Conservation (phyloP, 2,888 invertebrate species). For the Adineta ricciae region DNA sequence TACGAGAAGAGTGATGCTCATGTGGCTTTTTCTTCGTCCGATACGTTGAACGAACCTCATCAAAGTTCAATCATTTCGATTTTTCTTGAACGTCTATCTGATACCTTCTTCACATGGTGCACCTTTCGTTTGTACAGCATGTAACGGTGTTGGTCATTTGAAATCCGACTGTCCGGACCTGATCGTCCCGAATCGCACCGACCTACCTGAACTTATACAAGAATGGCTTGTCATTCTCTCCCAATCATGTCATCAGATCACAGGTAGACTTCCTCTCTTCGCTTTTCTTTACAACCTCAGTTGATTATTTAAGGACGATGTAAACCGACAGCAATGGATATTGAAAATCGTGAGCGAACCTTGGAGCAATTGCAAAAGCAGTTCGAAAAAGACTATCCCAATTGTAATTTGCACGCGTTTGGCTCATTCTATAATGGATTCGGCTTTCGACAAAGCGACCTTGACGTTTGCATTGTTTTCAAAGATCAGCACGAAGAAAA, state of each 20-base stretch:
- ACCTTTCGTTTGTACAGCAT: too few species aligned
- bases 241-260: constrained; percentile 44
- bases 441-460: constrained; percentile 55
- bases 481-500: constrained; percentile 36
- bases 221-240: constrained; percentile 43
- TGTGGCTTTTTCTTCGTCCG: too few species aligned
- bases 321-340: constrained; percentile 20
- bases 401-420: constrained; percentile 53
- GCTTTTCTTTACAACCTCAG: background rate
- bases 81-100: too few species aligned
- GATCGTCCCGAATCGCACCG: constrained; percentile 49
- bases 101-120: too few species aligned
- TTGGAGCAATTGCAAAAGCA: background rate
- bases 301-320: background rate
- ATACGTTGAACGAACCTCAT: too few species aligned
- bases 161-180: constrained; percentile 53
- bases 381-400: constrained; percentile 37
- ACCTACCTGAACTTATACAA: constrained; percentile 37
- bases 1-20: too few species aligned
- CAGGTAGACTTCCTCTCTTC: background rate
- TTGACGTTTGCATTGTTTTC: constrained; percentile 57
- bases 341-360: background rate
- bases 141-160: constrained; percentile 53
- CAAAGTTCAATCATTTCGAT: too few species aligned
- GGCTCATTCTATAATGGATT: constrained; percentile 58